Conservation (phyloP, 2,888 invertebrate genomes). For the Spilarctia lutea region DNA sequence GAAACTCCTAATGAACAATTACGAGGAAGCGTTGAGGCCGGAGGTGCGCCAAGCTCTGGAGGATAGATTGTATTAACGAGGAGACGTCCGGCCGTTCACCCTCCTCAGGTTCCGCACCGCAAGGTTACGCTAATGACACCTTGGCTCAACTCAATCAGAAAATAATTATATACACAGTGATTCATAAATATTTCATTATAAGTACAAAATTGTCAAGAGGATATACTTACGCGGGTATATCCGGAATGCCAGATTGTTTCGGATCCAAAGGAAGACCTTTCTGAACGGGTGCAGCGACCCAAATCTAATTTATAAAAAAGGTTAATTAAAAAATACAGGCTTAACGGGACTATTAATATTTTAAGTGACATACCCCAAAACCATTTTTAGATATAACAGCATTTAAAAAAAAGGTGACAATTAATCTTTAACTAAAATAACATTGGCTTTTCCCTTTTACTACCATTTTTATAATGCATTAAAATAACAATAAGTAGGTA, state of each 20-base stretch:
- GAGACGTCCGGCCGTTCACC: constrained; percentile 55
- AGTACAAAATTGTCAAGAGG: background rate
- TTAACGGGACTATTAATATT: background rate
- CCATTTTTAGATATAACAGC: background rate
- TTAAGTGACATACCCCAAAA: no score
- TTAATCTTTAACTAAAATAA: background rate
- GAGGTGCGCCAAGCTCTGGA: constrained; percentile 21
- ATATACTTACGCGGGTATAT: background rate
- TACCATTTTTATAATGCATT: background rate
- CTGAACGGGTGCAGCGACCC: no score
- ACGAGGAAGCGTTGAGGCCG: constrained; percentile 29
- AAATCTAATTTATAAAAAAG: background rate
- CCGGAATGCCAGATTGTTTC: no score
- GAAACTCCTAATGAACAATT: constrained; percentile 31
- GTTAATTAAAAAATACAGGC: background rate
- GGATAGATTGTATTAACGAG: constrained; percentile 51
- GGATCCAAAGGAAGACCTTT: background rate
- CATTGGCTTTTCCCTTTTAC: no score
- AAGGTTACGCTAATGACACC: constrained; percentile 25
- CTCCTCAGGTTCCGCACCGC: constrained; percentile 28
- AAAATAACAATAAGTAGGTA: background rate
- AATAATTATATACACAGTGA: background rate
- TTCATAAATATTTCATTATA: background rate
- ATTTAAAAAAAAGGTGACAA: background rate
- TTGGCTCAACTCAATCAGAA: constrained; percentile 1